Conservation (phyloP, 1,140 invertebrate species). For the Lucilia cuprina region DNA sequence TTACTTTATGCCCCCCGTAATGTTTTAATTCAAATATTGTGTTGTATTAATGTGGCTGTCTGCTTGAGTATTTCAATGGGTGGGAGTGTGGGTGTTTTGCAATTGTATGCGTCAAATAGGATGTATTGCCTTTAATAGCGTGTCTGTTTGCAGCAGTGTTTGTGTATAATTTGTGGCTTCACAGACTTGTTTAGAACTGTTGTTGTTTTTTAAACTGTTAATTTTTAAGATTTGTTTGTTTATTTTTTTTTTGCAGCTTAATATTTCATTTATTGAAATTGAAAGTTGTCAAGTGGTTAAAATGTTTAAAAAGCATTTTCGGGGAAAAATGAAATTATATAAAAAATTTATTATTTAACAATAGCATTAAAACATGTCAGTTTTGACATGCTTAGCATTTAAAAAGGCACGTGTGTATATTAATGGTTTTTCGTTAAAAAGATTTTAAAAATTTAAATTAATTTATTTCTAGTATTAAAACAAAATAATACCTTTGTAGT, state of each 20-base stretch:
- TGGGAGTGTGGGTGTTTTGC: not conserved
- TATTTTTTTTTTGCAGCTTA: not conserved
- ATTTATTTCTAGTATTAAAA: too few relatives aligned
- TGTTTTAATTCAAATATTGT: not conserved
- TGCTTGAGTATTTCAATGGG: not conserved
- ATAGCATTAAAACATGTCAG: not conserved
- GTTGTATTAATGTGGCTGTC: not conserved
- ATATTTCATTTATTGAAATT: conserved; percentile 30
- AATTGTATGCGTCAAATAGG: not conserved
- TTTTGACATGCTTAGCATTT: not conserved
- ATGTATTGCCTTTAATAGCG: not conserved
- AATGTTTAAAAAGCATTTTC: not conserved
- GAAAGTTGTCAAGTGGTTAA: conserved; percentile 34
- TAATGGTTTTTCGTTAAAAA: not conserved
- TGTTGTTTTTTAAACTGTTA: not conserved
- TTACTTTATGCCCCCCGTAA: not conserved
- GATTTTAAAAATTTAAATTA: too few relatives aligned
- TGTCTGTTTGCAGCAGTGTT: not conserved
- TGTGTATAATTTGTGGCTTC: not conserved
- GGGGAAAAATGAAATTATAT: not conserved
- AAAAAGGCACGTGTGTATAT: not conserved
- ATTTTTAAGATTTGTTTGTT: not conserved
- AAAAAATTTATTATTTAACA: not conserved
- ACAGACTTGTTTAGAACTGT: not conserved
- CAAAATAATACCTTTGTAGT: too few relatives aligned